phyloP scores from a whole-genome alignment of 2,888 invertebrate species.

The Marasmarcha lunaedactyla region DNA sequence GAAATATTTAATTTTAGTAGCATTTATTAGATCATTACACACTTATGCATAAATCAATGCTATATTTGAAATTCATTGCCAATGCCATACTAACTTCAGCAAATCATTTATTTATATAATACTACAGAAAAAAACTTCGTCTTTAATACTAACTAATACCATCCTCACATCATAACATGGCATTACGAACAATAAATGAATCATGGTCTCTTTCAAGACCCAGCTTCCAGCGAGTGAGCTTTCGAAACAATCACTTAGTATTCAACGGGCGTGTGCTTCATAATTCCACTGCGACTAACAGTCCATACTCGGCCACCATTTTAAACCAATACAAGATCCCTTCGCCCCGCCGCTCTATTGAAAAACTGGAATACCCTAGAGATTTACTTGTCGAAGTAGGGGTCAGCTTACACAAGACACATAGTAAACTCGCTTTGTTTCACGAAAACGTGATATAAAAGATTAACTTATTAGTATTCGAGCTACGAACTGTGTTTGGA shows the following conservation, averaged over 20 bases:
- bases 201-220: slow-evolving; percentile 22
- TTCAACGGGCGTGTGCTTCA: slow-evolving; percentile 61
- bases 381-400: slow-evolving; percentile 19
- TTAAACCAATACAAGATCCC: slow-evolving; percentile 1
- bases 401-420: slow-evolving; percentile 27
- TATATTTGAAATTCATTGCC: too few species aligned
- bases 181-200: too few species aligned
- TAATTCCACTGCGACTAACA: slow-evolving; percentile 62
- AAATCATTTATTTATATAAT: too few species aligned
- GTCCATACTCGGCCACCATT: slow-evolving; percentile 49
- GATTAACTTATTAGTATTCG: slow-evolving; percentile 69
- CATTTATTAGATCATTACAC: too few species aligned
- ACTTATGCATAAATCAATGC: too few species aligned
- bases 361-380: slow-evolving; percentile 15
- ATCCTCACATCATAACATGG: too few species aligned
- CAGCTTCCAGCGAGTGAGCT: slow-evolving; percentile 35
- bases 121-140: too few species aligned
- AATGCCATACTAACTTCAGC: too few species aligned
- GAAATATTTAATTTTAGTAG: too few species aligned
- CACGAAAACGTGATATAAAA: slow-evolving; percentile 65
- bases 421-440: slow-evolving; percentile 58
- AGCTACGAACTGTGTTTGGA: slow-evolving; percentile 35
- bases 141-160: too few species aligned
- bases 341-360: slow-evolving; percentile 16
- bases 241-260: slow-evolving; percentile 51